Base-by-base conservation (phyloP, 1,140 invertebrate genomes). In the Heterodera carotae region DNA sequence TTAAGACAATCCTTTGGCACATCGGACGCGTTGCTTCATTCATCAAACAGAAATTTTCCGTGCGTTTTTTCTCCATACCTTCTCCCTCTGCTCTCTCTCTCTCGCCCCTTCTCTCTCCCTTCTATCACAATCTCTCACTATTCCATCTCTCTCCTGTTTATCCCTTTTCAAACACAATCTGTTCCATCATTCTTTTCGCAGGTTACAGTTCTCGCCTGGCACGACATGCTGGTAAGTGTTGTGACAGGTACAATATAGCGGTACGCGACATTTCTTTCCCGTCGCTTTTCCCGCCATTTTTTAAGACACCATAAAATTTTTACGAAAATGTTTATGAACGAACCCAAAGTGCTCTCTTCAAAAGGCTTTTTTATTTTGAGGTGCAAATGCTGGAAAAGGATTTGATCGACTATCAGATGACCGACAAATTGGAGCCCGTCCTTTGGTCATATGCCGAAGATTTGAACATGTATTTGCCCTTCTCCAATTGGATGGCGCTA, bases 371-470 rank as follows among this genome's bases (percentile, higher is more conserved):
- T n/a, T 1, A 12, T 2, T 56, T 66, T 29, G 12, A 31, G 62
- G 10, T 66, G 10, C 43, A 74, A 66, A 33, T 60, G 31, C 7
- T 29, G 27, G 80, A 80, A 68, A 75, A 76, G 53, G 78, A 81
- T 33, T 25, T 78, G 22, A n/a, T 56, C 10, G 34, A 39, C 48
- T 84, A 81, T 43, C 75, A 82, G 25, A 34, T 87, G 59, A 85
- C 72, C 43, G 68, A 85, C 15, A 39, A 84, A 2, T 8, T 87
- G 12, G 84, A 87, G 68, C 85, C 85, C 4, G 84, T 87, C 18
- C 64, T 87, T 6, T 87, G 85, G 85, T 84, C 83, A 18, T 87
- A 87, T 66, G 85, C 85, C 2, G 85, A 87, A 59, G 86, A 88
- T 75, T 76, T 87, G 15, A 82, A 87, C 18, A 39, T 81, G 39